These are phyloP conservation scores for Zhengitettix transpicula DNA, from an alignment of 2,888 invertebrate species.

Conservation along the genomic window DNA sequence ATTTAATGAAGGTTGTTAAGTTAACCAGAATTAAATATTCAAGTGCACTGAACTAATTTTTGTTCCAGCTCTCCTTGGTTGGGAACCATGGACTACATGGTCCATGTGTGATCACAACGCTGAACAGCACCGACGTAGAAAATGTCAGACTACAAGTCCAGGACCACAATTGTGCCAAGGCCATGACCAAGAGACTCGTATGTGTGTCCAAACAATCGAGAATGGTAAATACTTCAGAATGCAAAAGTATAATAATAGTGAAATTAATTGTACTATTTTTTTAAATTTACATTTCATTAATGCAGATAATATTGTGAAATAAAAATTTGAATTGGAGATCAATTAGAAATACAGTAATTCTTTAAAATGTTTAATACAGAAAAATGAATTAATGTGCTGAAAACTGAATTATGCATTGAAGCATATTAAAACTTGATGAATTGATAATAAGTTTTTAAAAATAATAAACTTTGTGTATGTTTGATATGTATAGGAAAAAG, in stretches of 20 bases:
- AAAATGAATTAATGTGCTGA: no score
- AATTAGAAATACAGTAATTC: no score
- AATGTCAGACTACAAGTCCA: conserved; percentile 37
- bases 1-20: conserved; percentile 18
- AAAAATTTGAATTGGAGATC: no score
- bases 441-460: no score
- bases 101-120: conserved; percentile 44
- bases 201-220: conserved; percentile 29
- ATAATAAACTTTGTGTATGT: no score
- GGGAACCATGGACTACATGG: conserved; percentile 64
- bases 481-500: no score
- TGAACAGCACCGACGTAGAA: conserved; percentile 50
- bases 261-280: no score
- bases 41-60: not conserved
- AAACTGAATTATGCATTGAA: no score
- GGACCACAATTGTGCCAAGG: conserved; percentile 50
- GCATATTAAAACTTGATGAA: no score
- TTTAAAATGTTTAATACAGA: no score
- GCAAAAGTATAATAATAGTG: not conserved
- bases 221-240: not conserved
- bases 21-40: not conserved
- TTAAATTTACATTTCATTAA: not conserved
- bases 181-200: conserved; percentile 45
- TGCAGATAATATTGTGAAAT: no score
- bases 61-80: conserved; percentile 43